Percentiles rank a stretch among this genome's conserved stretches.
phyloP scores from a whole-genome alignment of 2,797 vertebrate genomes.

The Eptatretus atami region DNA sequence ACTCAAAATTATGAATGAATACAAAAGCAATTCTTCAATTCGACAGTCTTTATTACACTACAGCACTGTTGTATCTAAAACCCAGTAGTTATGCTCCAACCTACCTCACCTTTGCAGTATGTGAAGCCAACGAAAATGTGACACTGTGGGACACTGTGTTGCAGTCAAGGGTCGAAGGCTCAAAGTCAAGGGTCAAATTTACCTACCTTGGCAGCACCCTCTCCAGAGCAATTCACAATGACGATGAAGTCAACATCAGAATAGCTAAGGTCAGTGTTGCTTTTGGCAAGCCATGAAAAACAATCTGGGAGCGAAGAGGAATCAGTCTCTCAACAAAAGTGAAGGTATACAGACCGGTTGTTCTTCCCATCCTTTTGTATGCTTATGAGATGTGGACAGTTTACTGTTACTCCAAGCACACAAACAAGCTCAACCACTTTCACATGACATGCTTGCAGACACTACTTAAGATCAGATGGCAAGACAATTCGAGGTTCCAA shows the following conservation, averaged over 20 bases:
- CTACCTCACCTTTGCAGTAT: not conserved
- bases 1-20: too few relatives aligned
- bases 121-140: not conserved
- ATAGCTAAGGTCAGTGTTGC: not conserved
- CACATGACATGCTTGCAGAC: not conserved
- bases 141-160: not conserved
- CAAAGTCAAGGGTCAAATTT: not conserved
- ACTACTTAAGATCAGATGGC: not conserved
- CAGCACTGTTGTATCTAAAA: too few relatives aligned
- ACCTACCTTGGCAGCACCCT: constrained; percentile 1
- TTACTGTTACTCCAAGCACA: not conserved
- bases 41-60: too few relatives aligned
- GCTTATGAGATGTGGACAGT: not conserved
- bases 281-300: not conserved
- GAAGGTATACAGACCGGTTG: not conserved
- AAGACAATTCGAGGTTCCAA: not conserved
- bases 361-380: not conserved
- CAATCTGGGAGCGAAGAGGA: not conserved
- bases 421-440: not conserved
- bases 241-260: not conserved
- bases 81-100: not conserved
- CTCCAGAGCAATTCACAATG: not conserved
- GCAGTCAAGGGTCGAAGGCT: not conserved
- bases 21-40: too few relatives aligned
- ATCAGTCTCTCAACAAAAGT: not conserved